Percentiles rank a stretch among this genome's conserved stretches.
Evolutionary conservation across 2,797 vertebrate species (phyloP).

Genomic region (Loriculus beryllinus): DNA sequence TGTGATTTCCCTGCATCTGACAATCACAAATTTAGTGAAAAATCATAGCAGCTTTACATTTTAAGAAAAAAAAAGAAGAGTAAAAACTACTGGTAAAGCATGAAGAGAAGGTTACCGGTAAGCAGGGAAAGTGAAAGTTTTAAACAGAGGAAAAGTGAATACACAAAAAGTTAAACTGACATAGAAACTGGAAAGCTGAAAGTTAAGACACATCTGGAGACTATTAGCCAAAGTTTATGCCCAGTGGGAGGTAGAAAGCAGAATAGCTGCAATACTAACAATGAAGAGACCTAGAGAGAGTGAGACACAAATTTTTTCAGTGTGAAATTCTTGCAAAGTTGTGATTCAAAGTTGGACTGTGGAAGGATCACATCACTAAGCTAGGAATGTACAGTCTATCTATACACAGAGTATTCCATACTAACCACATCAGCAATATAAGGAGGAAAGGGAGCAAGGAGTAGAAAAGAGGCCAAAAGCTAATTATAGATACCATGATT

Average conservation of each 20-base stretch:
- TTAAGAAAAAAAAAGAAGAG: neutral
- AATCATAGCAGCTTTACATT: neutral
- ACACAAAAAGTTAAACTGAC: neutral
- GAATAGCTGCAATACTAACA: constrained; percentile 24
- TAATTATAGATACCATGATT: neutral
- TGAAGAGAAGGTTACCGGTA: neutral
- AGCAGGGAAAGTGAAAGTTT: neutral
- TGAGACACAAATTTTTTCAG: neutral
- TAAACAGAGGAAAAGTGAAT: neutral
- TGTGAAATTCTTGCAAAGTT: neutral
- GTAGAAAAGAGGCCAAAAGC: neutral
- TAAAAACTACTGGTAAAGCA: neutral
- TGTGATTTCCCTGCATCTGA: neutral
- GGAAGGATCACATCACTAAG: neutral
- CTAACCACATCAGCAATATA: neutral
- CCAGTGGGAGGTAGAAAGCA: constrained; percentile 49
- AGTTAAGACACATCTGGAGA: constrained; percentile 56
- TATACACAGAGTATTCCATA: neutral
- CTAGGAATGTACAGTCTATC: neutral
- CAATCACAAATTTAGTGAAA: neutral
- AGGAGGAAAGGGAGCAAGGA: neutral
- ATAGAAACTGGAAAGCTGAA: constrained; percentile 7
- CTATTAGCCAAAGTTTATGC: constrained; percentile 21
- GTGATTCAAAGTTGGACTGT: neutral
- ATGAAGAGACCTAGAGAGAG: neutral